Evolutionary conservation across 1,140 invertebrate species (phyloP).

Genomic region (Nephila pilipes): DNA sequence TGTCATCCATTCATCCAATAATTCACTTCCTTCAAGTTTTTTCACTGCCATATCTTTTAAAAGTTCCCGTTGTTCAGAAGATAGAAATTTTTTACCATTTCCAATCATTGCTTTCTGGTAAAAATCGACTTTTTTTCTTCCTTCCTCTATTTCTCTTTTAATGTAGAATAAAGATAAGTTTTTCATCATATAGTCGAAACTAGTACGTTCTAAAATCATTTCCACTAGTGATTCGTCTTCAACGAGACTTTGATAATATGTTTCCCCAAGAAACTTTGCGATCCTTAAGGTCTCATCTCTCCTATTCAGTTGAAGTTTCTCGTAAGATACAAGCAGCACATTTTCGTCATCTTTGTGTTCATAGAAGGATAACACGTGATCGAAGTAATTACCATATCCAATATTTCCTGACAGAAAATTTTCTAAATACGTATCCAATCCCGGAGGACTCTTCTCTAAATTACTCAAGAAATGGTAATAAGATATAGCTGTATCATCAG

Average conservation of each 20-base stretch:
- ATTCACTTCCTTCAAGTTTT: constrained; percentile 7
- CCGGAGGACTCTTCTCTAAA: background rate
- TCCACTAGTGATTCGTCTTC: constrained; percentile 23
- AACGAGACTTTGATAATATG: constrained; percentile 20
- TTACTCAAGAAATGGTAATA: constrained; percentile 70
- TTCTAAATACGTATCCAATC: constrained; percentile 74
- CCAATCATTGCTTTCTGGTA: constrained; percentile 54
- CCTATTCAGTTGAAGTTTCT: constrained; percentile 74
- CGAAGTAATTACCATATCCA: constrained; percentile 75
- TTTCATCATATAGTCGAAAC: constrained; percentile 71
- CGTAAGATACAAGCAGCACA: constrained; percentile 78
- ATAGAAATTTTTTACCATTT: constrained; percentile 26
- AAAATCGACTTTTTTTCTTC: background rate
- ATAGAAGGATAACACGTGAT: constrained; percentile 79
- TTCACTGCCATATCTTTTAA: background rate
- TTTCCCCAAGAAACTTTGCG: constrained; percentile 81
- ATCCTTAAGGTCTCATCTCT: constrained; percentile 58
- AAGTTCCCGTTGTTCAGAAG: background rate
- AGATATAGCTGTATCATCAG: constrained; percentile 73
- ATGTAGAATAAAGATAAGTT: background rate
- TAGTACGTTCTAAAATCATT: constrained; percentile 46
- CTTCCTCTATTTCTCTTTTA: background rate
- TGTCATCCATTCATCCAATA: constrained; percentile 8
- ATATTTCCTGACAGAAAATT: constrained; percentile 56
- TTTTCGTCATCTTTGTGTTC: constrained; percentile 77